A percentile compares a stretch with the other conserved stretches of the same genome.
Evolutionary conservation across 1,140 invertebrate species (phyloP).

Genomic region (Scaptomyza graminum): DNA sequence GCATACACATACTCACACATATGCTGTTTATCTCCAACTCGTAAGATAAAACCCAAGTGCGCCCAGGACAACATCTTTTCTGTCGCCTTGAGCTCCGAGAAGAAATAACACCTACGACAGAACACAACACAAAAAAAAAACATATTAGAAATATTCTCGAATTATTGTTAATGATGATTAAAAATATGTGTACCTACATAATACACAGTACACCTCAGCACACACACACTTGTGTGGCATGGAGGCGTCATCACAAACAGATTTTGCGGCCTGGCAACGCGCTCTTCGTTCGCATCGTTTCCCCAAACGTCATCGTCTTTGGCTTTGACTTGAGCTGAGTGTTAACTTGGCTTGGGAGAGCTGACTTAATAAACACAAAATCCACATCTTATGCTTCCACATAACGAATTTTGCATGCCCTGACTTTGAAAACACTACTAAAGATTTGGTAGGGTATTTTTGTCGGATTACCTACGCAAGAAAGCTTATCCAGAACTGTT

Average conservation of each 20-base stretch:
- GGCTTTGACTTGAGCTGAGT: constrained; percentile 35
- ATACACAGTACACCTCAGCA: constrained; percentile 54
- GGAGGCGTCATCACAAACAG: constrained; percentile 37
- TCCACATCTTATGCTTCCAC: constrained; percentile 11
- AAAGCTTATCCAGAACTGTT: no score
- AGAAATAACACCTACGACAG: no score
- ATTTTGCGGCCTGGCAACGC: constrained; percentile 32
- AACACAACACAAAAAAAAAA: constrained; percentile 53
- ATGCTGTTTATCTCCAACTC: constrained; percentile 22
- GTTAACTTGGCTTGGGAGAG: constrained; percentile 24
- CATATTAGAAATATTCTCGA: constrained; percentile 83
- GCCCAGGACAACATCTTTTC: constrained; percentile 30
- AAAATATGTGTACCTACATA: constrained; percentile 77
- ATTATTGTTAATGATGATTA: constrained; percentile 84
- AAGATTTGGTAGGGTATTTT: no score
- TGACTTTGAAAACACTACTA: not conserved
- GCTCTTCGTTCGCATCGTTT: constrained; percentile 10
- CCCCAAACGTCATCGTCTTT: constrained; percentile 29
- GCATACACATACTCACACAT: constrained; percentile 12
- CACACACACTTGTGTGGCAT: constrained; percentile 13
- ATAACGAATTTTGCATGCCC: not conserved
- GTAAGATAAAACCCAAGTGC: constrained; percentile 31
- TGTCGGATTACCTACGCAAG: no score
- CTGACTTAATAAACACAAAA: constrained; percentile 34
- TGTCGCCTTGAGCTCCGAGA: constrained; percentile 51